phyloP scores from a whole-genome alignment of 2,113 vertebrate species.

The Rousettus leschenaultii region DNA sequence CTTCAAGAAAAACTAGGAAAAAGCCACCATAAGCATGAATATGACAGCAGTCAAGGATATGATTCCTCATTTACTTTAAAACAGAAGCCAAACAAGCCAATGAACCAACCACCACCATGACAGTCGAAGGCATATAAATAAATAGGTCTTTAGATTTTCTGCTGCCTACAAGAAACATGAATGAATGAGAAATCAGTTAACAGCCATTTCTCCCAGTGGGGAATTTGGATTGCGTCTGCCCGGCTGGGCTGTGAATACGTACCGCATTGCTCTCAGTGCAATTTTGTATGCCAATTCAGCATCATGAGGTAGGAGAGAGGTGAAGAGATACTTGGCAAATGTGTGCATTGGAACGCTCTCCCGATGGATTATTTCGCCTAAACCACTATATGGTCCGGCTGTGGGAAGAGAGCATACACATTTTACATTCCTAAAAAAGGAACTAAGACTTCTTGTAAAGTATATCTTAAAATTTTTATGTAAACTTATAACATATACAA shows the following conservation, averaged over 20 bases:
- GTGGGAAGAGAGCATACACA: slow-evolving; percentile 60
- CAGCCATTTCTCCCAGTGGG: background rate
- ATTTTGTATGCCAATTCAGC: slow-evolving; percentile 97
- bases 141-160: background rate
- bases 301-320: slow-evolving; percentile 98
- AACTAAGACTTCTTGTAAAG: slow-evolving; percentile 24
- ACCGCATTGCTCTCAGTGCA: slow-evolving; percentile 99
- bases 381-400: slow-evolving; percentile 97
- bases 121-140: background rate
- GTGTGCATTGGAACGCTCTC: slow-evolving; percentile 99
- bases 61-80: background rate
- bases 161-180: slow-evolving; percentile 22
- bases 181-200: background rate
- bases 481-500: background rate
- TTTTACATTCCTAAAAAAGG: slow-evolving; percentile 46
- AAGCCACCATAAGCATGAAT: background rate
- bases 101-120: background rate
- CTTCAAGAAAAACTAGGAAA: slow-evolving; percentile 19
- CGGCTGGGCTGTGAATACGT: slow-evolving; percentile 71
- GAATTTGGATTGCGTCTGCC: background rate
- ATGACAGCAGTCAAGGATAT: background rate
- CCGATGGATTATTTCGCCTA: slow-evolving; percentile 95
- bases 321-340: slow-evolving; percentile 99
- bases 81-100: background rate
- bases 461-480: background rate